Percentiles rank a stretch among this genome's conserved stretches.
phyloP scores from a whole-genome alignment of 1,140 invertebrate species.

The Drosophila arizonae region DNA sequence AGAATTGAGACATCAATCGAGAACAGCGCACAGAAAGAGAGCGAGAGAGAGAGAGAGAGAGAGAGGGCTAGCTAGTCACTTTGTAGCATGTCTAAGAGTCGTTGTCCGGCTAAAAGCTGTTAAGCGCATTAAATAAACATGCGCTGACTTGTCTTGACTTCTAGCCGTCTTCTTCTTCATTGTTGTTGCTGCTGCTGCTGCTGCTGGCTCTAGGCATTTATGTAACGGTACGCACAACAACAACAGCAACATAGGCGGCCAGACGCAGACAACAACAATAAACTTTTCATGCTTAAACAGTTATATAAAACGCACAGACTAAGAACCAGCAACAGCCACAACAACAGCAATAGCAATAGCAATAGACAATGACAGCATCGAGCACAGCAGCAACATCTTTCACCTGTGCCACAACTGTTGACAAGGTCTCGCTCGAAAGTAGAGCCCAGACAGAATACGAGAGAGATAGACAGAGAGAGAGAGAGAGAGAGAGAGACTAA shows the following conservation, averaged over 20 bases:
- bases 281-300: constrained; percentile 75
- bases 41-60: neutral
- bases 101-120: constrained; percentile 67
- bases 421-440: constrained; percentile 26
- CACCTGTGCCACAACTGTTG: constrained; percentile 46
- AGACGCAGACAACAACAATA: constrained; percentile 57
- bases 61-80: neutral
- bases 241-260: constrained; percentile 36
- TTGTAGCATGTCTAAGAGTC: constrained; percentile 40
- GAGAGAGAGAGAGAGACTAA: neutral
- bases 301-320: constrained; percentile 63
- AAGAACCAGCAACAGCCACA: constrained; percentile 20
- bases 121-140: constrained; percentile 80
- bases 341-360: constrained; percentile 6
- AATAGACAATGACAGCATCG: constrained; percentile 32
- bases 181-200: neutral
- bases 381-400: constrained; percentile 57
- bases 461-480: neutral
- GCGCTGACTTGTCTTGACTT: constrained; percentile 44
- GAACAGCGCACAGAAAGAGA: neutral
- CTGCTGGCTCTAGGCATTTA: constrained; percentile 53
- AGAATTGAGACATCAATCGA: constrained; percentile 59
- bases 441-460: neutral
- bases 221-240: constrained; percentile 68
- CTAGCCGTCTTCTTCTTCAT: constrained; percentile 8